Conservation (phyloP, 2,113 vertebrate genomes). For the Tyto alba region DNA sequence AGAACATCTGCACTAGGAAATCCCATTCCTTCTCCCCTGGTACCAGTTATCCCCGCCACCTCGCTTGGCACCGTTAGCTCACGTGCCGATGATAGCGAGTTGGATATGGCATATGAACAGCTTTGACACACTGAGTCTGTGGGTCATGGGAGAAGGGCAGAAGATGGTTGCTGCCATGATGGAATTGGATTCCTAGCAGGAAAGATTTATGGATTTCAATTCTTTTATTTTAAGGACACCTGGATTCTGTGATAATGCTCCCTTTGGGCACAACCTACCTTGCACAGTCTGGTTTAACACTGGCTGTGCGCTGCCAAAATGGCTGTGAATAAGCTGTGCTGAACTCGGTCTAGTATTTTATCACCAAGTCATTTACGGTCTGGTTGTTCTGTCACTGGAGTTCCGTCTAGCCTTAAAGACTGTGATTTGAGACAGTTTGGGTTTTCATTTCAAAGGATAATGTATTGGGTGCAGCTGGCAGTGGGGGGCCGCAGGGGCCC, state of each 20-base stretch:
- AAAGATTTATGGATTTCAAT: neutral
- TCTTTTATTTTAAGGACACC: neutral
- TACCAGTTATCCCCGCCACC: neutral
- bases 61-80: neutral
- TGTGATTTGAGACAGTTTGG: neutral
- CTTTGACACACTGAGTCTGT: fast-evolving
- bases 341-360: neutral
- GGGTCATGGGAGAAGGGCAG: neutral
- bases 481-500: neutral
- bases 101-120: neutral
- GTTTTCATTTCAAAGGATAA: neutral
- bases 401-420: neutral
- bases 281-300: neutral
- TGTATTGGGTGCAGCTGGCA: neutral
- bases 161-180: neutral
- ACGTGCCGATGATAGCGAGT: neutral
- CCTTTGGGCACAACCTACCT: neutral
- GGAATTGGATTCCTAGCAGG: neutral
- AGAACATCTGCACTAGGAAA: conserved; percentile 6
- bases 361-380: neutral
- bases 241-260: neutral
- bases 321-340: neutral
- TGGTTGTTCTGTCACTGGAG: neutral
- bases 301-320: neutral
- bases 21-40: neutral